These are phyloP conservation scores for Drosophila gaucha DNA, from an alignment of 2,888 invertebrate genomes.

Conservation along the genomic window DNA sequence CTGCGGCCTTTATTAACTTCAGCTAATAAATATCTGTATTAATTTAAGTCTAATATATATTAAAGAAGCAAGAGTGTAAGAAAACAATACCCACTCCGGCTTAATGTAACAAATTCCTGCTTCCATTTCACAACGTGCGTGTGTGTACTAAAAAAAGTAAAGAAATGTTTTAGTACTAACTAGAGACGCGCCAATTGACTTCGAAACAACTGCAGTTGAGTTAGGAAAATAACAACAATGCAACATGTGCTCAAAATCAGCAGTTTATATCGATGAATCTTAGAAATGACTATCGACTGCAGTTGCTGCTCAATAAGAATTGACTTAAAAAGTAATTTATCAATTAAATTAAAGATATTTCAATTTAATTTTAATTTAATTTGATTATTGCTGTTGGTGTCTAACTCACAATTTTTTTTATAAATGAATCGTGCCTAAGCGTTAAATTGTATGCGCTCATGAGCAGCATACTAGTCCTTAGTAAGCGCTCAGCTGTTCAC, in stretches of 20 bases:
- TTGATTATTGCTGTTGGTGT: neutral
- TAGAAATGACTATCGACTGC: neutral
- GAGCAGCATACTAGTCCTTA: constrained; percentile 15
- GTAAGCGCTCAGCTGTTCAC: constrained; percentile 26
- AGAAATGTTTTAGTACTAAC: constrained; percentile 35
- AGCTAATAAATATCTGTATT: constrained; percentile 47
- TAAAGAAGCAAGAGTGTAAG: neutral
- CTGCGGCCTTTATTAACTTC: constrained; percentile 26
- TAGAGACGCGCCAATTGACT: neutral
- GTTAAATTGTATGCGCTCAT: neutral
- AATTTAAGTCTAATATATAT: neutral
- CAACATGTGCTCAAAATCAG: constrained; percentile 56
- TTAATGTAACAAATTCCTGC: constrained; percentile 84
- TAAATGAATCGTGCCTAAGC: too few relatives aligned
- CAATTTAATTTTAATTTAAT: neutral
- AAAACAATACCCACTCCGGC: constrained; percentile 65
- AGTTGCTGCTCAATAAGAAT: too few relatives aligned
- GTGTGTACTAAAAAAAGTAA: constrained; percentile 41
- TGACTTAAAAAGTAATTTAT: neutral
- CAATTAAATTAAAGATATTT: too few relatives aligned
- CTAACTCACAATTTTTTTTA: too few relatives aligned
- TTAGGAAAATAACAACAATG: constrained; percentile 4
- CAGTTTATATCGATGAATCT: constrained; percentile 28
- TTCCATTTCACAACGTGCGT: constrained; percentile 77
- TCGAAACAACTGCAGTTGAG: neutral